Evolutionary conservation across 2,113 vertebrate species (phyloP), one percentile per base, ranked within the genome.

Genomic region (Corythaixoides concolor): DNA sequence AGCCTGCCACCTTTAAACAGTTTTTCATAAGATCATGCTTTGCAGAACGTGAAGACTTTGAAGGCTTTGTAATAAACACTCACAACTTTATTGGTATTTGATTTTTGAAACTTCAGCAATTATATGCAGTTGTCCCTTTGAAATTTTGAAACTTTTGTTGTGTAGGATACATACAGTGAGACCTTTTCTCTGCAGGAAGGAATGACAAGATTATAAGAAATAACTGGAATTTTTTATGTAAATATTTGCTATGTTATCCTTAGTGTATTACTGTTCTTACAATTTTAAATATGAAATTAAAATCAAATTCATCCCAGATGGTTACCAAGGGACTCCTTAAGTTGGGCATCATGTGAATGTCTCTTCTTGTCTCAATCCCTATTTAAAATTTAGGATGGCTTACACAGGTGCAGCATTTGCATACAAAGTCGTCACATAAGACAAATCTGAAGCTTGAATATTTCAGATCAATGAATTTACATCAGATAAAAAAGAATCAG

Each of bases 41-140:
- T 59, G 19, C 5, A 50, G n/a, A 74, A 43, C 78, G 74, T 81
- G 39, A 75, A 94, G 39, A 22, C 22, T 93, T 83, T 76, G 41
- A 92, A 76, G 5, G 3, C 5, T 85, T 90, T 32, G 16, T 64
- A 60, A 84, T 84, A 66, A 76, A 64, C 14, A 59, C 5, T 21
- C 18, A n/a, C 5, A 67, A 8, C 6, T 72, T 80, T 92, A 62
- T 13, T 47, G 37, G 14, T 79, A 83, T 83, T 88, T 94, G 39
- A 83, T 69, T 97, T 97, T 88, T 70, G 55, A 89, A 89, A 84
- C 13, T 67, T 88, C 18, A 33, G 12, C 78, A 82, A 60, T 22
- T 73, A 20, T 45, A 66, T 45, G 60, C 5, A 41, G 22, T 33
- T 55, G 5, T 72, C 4, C 62, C 64, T 63, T 26, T 21, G 8